Base-by-base conservation (phyloP, 2,113 vertebrate species). In the Odocoileus virginianus region DNA sequence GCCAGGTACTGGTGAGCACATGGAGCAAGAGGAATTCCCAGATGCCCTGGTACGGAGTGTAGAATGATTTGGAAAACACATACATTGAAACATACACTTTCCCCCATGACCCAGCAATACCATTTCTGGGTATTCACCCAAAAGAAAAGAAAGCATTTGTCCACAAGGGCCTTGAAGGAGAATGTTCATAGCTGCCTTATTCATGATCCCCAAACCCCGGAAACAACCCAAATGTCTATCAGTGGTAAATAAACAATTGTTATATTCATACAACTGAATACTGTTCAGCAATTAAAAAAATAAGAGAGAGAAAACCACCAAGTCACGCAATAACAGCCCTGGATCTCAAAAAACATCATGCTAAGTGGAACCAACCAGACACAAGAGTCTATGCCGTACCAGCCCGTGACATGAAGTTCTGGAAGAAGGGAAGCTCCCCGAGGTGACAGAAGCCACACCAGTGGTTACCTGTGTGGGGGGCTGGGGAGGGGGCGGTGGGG, bases 1-100 rank as follows among this genome's bases (percentile, higher is more conserved):
- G 40, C 13, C 60, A 17, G 45, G 16, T 2, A 2, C 0, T 7
- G 7, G 94, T 1, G 33, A 89, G 84, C 23, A 36, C 0, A 4
- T 2, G 10, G 43, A 4, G 17, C 19, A 7, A 9, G 30, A 0
- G 5, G 25, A 8, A 43, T 19, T 6, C 60, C 25, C 85, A 19
- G 0, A 6, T 0, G 1, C 43, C n/a, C 45, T 2, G 1, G 7
- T 0, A 5, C 6, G 0, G 54, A 27, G 60, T 5, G 36, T 12
- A 50, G 84, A 54, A 50, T 1, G 55, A 50, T 3, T 4, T 1
- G 6, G 30, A 43, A 92, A 93, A 87, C 9, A 47, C 16, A 7
- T 1, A 43, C 17, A 15, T 0, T 5, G 27, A 27, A 28, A 74
- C 5, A 14, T 0, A 11, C 2, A 1, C 28, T 33, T 64, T 82